phyloP scores from a whole-genome alignment of 2,888 invertebrate genomes.

The Rugalucina vietnamica region DNA sequence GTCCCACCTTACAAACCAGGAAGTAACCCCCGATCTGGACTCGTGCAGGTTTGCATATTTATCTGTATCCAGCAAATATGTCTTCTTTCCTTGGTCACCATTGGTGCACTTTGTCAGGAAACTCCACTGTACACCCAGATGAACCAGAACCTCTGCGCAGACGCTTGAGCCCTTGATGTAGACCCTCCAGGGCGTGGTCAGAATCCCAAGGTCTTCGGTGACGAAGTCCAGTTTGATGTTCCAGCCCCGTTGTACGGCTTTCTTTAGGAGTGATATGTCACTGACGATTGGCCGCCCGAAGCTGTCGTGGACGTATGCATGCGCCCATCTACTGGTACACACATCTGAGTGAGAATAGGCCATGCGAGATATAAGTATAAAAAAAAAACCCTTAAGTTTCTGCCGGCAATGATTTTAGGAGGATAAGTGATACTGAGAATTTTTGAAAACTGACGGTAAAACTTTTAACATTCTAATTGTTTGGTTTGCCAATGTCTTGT shows the following conservation, averaged over 20 bases:
- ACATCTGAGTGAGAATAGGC: neutral
- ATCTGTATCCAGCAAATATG: neutral
- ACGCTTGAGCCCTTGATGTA: neutral
- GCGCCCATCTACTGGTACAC: neutral
- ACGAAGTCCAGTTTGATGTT: neutral
- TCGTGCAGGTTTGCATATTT: neutral
- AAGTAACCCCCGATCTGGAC: neutral
- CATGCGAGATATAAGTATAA: too few species aligned
- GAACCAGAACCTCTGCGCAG: neutral
- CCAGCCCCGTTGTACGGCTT: neutral
- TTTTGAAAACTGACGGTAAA: too few species aligned
- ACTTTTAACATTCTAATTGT: too few species aligned
- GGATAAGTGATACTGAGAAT: too few species aligned
- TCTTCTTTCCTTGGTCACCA: neutral
- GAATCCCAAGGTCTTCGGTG: neutral
- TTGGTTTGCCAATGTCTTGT: too few species aligned
- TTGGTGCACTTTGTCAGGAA: slow-evolving; percentile 2
- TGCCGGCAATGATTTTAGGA: too few species aligned
- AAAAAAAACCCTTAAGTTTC: too few species aligned
- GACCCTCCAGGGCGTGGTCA: neutral
- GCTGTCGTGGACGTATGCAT: neutral
- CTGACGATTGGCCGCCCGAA: neutral
- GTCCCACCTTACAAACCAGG: neutral
- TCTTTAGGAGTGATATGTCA: neutral
- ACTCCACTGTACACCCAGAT: neutral